Percentiles rank a stretch among this genome's conserved stretches.
These are phyloP conservation scores for Amblyraja radiata DNA, from an alignment of 2,797 vertebrate genomes.

Conservation along the genomic window DNA sequence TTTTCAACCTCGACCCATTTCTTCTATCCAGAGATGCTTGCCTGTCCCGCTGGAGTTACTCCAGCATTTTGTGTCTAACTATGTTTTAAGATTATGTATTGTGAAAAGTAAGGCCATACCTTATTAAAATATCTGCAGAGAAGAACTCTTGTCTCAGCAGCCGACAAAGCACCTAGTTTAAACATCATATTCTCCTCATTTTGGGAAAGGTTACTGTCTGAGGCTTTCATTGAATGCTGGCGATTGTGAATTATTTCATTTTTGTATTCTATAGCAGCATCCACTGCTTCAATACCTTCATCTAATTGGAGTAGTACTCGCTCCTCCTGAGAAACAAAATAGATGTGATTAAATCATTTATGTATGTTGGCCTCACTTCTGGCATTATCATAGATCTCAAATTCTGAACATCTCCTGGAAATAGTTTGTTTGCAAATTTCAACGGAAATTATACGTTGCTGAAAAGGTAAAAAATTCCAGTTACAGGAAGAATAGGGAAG, in stretches of 20 bases:
- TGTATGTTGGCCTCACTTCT: background rate
- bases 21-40: too few relatives aligned
- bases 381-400: background rate
- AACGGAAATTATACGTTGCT: background rate
- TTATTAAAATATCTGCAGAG: conserved; percentile 83
- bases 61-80: too few relatives aligned
- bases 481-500: background rate
- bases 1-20: too few relatives aligned
- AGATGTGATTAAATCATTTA: background rate
- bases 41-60: too few relatives aligned
- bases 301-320: conserved; percentile 72
- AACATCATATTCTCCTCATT: conserved; percentile 61
- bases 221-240: conserved; percentile 56
- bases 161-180: conserved; percentile 66
- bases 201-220: conserved; percentile 55
- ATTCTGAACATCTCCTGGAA: background rate
- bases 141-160: conserved; percentile 64
- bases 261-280: conserved; percentile 77
- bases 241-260: conserved; percentile 65
- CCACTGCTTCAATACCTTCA: conserved; percentile 78
- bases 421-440: background rate
- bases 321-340: conserved; percentile 64
- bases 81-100: background rate
- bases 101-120: conserved; percentile 54
- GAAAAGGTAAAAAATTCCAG: background rate